Percentiles rank a stretch among this genome's conserved stretches.
Evolutionary conservation across 2,888 invertebrate species (phyloP).

Genomic region (Scaptomyza tumidula): DNA sequence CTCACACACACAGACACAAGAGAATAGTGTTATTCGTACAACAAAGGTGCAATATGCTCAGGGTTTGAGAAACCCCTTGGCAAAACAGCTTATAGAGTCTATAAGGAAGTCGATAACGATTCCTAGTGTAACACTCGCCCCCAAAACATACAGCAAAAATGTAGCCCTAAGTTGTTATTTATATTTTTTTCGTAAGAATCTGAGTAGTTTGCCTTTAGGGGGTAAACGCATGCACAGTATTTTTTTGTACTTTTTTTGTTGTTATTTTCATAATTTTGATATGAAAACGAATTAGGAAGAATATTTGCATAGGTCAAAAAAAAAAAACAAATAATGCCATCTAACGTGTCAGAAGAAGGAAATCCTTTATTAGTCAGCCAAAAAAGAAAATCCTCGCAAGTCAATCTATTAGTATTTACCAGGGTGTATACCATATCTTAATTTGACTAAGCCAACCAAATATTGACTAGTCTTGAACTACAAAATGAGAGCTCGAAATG

Average conservation of each 20-base stretch:
- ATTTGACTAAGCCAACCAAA: background rate
- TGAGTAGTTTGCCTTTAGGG: slow-evolving; percentile 37
- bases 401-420: slow-evolving; percentile 16
- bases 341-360: slow-evolving; percentile 32
- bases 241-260: slow-evolving; percentile 62
- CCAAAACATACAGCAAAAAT: slow-evolving; percentile 37
- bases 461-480: slow-evolving; percentile 54
- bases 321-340: slow-evolving; percentile 47
- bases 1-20: slow-evolving; percentile 1
- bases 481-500: slow-evolving; percentile 40
- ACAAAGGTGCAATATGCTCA: slow-evolving; percentile 31
- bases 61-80: slow-evolving; percentile 6
- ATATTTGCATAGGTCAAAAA: slow-evolving; percentile 17
- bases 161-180: slow-evolving; percentile 48
- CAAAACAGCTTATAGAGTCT: slow-evolving; percentile 53
- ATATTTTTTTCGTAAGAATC: slow-evolving; percentile 50
- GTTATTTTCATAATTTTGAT: slow-evolving; percentile 45
- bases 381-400: slow-evolving; percentile 49
- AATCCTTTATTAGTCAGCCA: slow-evolving; percentile 45
- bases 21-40: slow-evolving; percentile 11
- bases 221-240: slow-evolving; percentile 64
- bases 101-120: slow-evolving; percentile 18
- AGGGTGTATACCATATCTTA: slow-evolving; percentile 24
- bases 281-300: slow-evolving; percentile 11
- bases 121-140: slow-evolving; percentile 49